Percentiles rank a stretch among this genome's conserved stretches.
These are phyloP conservation scores for Zaprionus lineosus DNA, from an alignment of 2,888 invertebrate genomes.

Conservation along the genomic window DNA sequence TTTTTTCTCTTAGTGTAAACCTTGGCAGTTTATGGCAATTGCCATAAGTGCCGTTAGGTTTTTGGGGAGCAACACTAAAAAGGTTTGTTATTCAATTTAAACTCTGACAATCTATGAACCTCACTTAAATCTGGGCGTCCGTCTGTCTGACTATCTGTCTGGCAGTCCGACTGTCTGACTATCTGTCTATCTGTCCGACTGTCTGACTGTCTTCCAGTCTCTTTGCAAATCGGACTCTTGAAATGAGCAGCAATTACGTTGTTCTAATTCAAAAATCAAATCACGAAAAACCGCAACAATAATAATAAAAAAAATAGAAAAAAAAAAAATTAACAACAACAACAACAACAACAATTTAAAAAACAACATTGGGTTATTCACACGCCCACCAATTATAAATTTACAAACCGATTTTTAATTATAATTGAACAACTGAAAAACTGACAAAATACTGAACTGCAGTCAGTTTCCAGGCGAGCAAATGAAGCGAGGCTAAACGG, in stretches of 20 bases:
- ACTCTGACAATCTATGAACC: conserved; percentile 6
- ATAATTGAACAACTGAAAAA: conserved; percentile 52
- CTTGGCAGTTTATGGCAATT: neutral
- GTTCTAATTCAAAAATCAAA: conserved; percentile 63
- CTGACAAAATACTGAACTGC: conserved; percentile 45
- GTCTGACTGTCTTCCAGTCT: conserved; percentile 3
- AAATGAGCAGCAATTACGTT: conserved; percentile 54
- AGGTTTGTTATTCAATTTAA: neutral
- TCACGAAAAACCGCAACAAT: conserved; percentile 41
- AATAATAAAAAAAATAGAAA: conserved; percentile 9
- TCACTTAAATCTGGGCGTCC: conserved; percentile 21
- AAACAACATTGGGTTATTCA: conserved; percentile 41
- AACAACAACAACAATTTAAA: conserved; percentile 15
- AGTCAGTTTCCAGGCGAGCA: conserved; percentile 34
- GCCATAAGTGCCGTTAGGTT: conserved; percentile 9
- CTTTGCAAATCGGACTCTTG: conserved; percentile 21
- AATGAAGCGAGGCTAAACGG: conserved; percentile 63
- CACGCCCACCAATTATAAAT: conserved; percentile 68
- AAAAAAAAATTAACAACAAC: conserved; percentile 11
- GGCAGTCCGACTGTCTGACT: neutral
- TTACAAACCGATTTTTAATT: conserved; percentile 70
- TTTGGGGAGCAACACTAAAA: neutral
- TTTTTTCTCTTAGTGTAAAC: neutral
- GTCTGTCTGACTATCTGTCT: conserved; percentile 21
- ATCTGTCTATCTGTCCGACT: neutral